Percentiles rank a stretch among this genome's conserved stretches.
These are phyloP conservation scores for Neuroterus valhalla DNA, from an alignment of 1,140 invertebrate genomes.

Conservation along the genomic window DNA sequence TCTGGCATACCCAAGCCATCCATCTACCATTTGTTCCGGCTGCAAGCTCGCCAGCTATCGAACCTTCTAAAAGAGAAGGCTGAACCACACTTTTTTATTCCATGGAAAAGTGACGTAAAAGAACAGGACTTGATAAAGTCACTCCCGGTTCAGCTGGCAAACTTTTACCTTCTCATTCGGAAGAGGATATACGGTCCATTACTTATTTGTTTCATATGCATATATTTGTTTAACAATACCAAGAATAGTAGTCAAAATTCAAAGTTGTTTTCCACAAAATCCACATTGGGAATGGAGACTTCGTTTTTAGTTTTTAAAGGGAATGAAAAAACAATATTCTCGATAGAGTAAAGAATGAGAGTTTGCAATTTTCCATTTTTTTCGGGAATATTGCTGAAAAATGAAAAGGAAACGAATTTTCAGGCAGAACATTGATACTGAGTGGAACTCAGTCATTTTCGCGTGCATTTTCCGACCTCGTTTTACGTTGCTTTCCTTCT, in stretches of 20 bases:
- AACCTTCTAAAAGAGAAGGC: neutral
- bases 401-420: conserved; percentile 3
- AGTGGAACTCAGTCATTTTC: conserved; percentile 9
- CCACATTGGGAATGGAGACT: too few species aligned
- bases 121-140: neutral
- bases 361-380: neutral
- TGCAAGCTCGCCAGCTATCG: conserved; percentile 10
- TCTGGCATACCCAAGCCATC: conserved; percentile 29
- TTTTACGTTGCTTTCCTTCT: conserved; percentile 30
- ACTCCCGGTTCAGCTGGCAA: too few species aligned
- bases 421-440: neutral
- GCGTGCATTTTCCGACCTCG: conserved; percentile 9
- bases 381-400: neutral
- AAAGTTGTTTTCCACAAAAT: too few species aligned
- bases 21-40: conserved; percentile 31
- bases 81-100: neutral
- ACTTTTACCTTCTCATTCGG: too few species aligned
- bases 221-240: too few species aligned
- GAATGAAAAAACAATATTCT: too few species aligned
- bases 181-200: too few species aligned
- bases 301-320: too few species aligned
- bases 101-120: neutral
- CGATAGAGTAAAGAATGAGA: too few species aligned
- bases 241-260: too few species aligned
- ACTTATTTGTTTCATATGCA: too few species aligned